Base-by-base conservation (phyloP, 2,888 invertebrate species). In the Schrankia costaestrigalis region DNA sequence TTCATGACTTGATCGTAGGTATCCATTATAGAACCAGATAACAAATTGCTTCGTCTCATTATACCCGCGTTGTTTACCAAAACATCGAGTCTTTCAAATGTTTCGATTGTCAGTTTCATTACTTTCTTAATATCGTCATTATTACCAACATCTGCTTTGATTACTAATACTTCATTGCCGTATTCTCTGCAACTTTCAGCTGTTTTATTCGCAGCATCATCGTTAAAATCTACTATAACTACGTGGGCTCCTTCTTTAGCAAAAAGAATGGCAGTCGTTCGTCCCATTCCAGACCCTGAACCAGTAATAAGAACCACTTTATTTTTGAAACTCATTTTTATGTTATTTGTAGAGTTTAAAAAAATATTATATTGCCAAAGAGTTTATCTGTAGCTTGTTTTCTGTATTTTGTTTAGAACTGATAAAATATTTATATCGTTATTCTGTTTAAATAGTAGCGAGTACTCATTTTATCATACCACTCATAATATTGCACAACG, bases 211-310 rank as follows among this genome's bases (percentile, higher is more conserved):
- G 48, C 36, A 9, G 45, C 33, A 0, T 31, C 24, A 8, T 51
- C 27, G 34, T 28, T 43, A 10, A 29, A 34, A 11, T 23, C 19
- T 4, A 19, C 21, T 1, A 26, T 2, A 7, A 34, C 34, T 7
- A 35, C 27, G 3, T 8, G 14, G 0, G 77, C 76, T 0, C 67
- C 64, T 47, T 71, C 66, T 30, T 56, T 61, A 6, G 68, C 62
- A 21, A 78, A 74, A 14, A 44, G 27, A 1, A 55, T 40, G 1
- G 77, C 75, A 0, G 64, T 56, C 0, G 61, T 58, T 1, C 72
- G 77, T 1, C 78, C 78, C 7, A 78, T 78, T 3, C 77, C 77
- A 0, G 74, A 66, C 28, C 75, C 72, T 1, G 60, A 62, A 0
- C 78, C 75, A 0, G 73, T 78, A 1, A 78, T 54, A 2, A 78